A percentile compares a stretch with the other conserved stretches of the same genome.
Evolutionary conservation across 2,888 invertebrate species (phyloP).

Genomic region (Rotaria socialis): DNA sequence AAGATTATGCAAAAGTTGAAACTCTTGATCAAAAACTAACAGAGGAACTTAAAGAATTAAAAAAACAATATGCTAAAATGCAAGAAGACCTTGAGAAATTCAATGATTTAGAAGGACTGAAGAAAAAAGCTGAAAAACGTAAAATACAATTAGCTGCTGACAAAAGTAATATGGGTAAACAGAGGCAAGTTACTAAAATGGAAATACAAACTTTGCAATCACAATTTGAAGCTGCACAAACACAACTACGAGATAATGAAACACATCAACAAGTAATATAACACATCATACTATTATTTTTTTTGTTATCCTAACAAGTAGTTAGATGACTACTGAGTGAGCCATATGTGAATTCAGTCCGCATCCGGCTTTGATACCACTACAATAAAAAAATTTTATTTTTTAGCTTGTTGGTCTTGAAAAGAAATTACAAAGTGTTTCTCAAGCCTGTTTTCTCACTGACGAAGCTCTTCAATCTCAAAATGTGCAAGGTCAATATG

Average conservation of each 20-base stretch:
- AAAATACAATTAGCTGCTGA: constrained; percentile 43
- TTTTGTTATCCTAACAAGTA: too few species aligned
- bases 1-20: constrained; percentile 62
- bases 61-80: constrained; percentile 63
- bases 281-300: too few species aligned
- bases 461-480: constrained; percentile 42
- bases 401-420: constrained; percentile 40
- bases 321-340: too few species aligned
- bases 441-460: constrained; percentile 35
- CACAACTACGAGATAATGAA: constrained; percentile 43
- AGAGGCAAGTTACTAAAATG: constrained; percentile 30
- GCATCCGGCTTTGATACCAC: too few species aligned
- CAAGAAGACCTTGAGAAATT: constrained; percentile 66
- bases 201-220: constrained; percentile 40
- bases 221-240: constrained; percentile 44
- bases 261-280: constrained; percentile 45
- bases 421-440: constrained; percentile 44
- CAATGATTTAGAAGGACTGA: constrained; percentile 64
- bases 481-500: constrained; percentile 42
- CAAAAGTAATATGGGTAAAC: constrained; percentile 40
- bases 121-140: constrained; percentile 62
- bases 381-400: background rate
- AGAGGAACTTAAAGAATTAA: constrained; percentile 62
- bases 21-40: constrained; percentile 69
- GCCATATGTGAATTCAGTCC: too few species aligned